Evolutionary conservation across 2,888 invertebrate genomes (phyloP).

Genomic region (Rutpela maculata): DNA sequence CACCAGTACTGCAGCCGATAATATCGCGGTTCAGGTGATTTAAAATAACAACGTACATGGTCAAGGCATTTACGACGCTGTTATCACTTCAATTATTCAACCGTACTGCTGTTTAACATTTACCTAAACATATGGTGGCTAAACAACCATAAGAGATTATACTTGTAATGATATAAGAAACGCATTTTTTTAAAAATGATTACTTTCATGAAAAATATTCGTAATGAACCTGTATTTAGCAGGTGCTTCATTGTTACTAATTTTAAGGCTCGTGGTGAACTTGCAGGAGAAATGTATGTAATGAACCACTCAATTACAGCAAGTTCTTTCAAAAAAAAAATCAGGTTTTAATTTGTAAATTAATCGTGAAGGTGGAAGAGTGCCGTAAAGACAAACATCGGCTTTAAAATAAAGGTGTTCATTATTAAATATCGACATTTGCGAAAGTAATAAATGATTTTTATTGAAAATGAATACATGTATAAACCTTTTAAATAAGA

Average conservation of each 20-base stretch:
- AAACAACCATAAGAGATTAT: conserved; percentile 14
- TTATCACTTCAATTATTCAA: conserved; percentile 59
- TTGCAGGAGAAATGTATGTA: conserved; percentile 6
- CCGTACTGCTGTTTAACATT: conserved; percentile 29
- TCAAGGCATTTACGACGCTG: conserved; percentile 59
- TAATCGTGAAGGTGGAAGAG: too few species aligned
- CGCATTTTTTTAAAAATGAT: conserved; percentile 14
- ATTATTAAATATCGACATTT: too few species aligned
- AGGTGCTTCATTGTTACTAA: conserved; percentile 4
- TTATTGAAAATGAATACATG: too few species aligned
- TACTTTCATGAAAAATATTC: not conserved
- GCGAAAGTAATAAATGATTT: too few species aligned
- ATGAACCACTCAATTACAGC: not conserved
- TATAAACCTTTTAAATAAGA: too few species aligned
- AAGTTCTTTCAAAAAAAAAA: too few species aligned
- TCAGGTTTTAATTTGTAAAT: too few species aligned
- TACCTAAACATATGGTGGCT: conserved; percentile 35
- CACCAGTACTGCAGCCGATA: conserved; percentile 61
- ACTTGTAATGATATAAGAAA: too few species aligned
- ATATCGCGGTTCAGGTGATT: conserved; percentile 64
- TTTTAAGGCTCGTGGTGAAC: too few species aligned
- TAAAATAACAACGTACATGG: conserved; percentile 64
- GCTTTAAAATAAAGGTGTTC: too few species aligned
- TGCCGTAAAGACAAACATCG: too few species aligned
- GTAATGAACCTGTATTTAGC: conserved; percentile 5